phyloP scores from a whole-genome alignment of 2,888 invertebrate species.

The Graphium colonna region DNA sequence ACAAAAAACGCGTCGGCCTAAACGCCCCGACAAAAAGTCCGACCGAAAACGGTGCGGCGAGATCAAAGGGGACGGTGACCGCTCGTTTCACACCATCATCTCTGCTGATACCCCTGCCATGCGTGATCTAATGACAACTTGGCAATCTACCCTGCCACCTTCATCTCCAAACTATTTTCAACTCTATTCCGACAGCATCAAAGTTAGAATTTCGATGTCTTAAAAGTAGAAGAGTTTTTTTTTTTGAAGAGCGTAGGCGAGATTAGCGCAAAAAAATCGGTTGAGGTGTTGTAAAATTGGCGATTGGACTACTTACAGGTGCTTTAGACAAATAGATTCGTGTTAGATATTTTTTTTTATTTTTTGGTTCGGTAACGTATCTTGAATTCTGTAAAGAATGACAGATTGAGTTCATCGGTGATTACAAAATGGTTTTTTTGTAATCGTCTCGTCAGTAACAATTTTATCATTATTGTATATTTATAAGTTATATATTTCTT shows the following conservation, averaged over 20 bases:
- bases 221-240: background rate
- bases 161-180: conserved; percentile 28
- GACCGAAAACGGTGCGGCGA: conserved; percentile 70
- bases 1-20: conserved; percentile 74
- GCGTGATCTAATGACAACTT: conserved; percentile 69
- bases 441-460: too few species aligned
- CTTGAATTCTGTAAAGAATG: too few species aligned
- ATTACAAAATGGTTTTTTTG: too few species aligned
- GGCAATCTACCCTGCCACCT: conserved; percentile 29
- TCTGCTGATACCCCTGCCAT: conserved; percentile 48
- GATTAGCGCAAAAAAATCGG: conserved; percentile 2
- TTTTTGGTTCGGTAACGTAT: too few species aligned
- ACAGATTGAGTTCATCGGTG: too few species aligned
- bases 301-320: conserved; percentile 12
- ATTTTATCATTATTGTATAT: too few species aligned
- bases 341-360: background rate
- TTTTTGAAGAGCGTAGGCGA: background rate
- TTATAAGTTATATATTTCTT: too few species aligned
- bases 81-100: conserved; percentile 73
- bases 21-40: conserved; percentile 69
- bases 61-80: conserved; percentile 63
- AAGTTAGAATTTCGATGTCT: conserved; percentile 7
- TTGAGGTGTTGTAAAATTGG: background rate
- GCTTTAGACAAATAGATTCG: conserved; percentile 8
- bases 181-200: conserved; percentile 30